These are phyloP conservation scores for Gopherus evgoodei DNA, from an alignment of 2,113 vertebrate species.

Conservation along the genomic window DNA sequence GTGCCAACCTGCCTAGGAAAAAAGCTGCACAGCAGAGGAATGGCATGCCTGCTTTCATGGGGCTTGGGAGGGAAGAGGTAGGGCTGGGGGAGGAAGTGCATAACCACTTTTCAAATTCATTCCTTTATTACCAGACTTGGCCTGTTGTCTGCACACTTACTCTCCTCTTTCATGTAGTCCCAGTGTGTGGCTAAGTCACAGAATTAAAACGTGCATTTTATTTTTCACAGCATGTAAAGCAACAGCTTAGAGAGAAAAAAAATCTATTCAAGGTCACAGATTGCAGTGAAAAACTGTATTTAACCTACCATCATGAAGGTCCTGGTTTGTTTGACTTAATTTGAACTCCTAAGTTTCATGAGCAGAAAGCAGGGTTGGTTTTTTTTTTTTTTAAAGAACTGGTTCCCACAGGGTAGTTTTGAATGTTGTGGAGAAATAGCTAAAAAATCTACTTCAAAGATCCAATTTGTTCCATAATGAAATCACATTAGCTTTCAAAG, in stretches of 20 bases:
- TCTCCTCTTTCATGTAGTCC: not conserved
- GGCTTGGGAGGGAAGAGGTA: not conserved
- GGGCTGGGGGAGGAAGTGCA: not conserved
- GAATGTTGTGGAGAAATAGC: slow-evolving; percentile 37
- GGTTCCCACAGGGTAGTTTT: slow-evolving; percentile 47
- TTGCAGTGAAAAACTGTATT: slow-evolving; percentile 57
- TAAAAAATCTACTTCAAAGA: slow-evolving; percentile 30
- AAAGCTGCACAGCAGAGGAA: not conserved
- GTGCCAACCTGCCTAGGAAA: not conserved
- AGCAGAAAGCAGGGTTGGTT: slow-evolving; percentile 26
- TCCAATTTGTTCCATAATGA: slow-evolving; percentile 32
- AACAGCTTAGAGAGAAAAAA: slow-evolving; percentile 54
- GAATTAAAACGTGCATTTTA: slow-evolving; percentile 50
- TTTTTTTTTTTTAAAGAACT: slow-evolving; percentile 34
- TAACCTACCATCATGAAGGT: slow-evolving; percentile 55
- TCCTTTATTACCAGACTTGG: slow-evolving; percentile 44
- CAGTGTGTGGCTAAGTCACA: slow-evolving; percentile 61
- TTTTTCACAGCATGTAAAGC: slow-evolving; percentile 65
- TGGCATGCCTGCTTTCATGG: not conserved
- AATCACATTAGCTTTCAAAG: slow-evolving; percentile 50
- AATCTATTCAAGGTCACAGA: slow-evolving; percentile 53
- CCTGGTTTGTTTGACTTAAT: slow-evolving; percentile 72
- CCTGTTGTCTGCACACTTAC: slow-evolving; percentile 40
- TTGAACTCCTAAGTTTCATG: slow-evolving; percentile 61
- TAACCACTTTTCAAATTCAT: slow-evolving; percentile 35